These are phyloP conservation scores for Lissonota sp. DNA, from an alignment of 2,888 invertebrate species.

Conservation along the genomic window DNA sequence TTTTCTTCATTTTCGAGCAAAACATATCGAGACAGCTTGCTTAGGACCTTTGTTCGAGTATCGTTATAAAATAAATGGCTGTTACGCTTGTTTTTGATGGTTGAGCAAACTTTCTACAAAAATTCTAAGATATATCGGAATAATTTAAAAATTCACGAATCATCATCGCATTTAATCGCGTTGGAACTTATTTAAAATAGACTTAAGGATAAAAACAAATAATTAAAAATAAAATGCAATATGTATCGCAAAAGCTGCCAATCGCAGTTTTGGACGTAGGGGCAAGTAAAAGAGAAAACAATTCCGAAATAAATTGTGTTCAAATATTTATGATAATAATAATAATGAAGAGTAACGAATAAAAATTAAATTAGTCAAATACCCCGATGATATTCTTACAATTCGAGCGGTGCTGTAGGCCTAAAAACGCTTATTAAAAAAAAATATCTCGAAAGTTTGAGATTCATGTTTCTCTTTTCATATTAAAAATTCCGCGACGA, in stretches of 20 bases:
- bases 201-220: not conserved
- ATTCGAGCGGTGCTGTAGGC: slow-evolving; percentile 59
- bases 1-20: slow-evolving; percentile 33
- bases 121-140: slow-evolving; percentile 19
- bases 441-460: slow-evolving; percentile 36
- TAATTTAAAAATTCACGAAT: slow-evolving; percentile 19
- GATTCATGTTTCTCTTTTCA: not conserved
- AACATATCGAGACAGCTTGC: slow-evolving; percentile 45
- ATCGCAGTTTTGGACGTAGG: not conserved
- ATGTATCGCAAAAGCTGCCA: not conserved
- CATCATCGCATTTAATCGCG: not conserved
- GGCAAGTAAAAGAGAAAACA: not conserved
- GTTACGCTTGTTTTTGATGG: slow-evolving; percentile 16
- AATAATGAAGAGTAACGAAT: not conserved
- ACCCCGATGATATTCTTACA: slow-evolving; percentile 25
- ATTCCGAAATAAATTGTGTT: not conserved
- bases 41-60: slow-evolving; percentile 58
- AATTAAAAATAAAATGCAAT: not conserved
- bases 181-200: slow-evolving; percentile 4
- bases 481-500: slow-evolving; percentile 15
- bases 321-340: not conserved
- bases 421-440: slow-evolving; percentile 35
- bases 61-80: slow-evolving; percentile 39
- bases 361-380: not conserved
- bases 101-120: not conserved